These are phyloP conservation scores for Chymomyza procnemis DNA, from an alignment of 2,888 invertebrate genomes.

Conservation along the genomic window DNA sequence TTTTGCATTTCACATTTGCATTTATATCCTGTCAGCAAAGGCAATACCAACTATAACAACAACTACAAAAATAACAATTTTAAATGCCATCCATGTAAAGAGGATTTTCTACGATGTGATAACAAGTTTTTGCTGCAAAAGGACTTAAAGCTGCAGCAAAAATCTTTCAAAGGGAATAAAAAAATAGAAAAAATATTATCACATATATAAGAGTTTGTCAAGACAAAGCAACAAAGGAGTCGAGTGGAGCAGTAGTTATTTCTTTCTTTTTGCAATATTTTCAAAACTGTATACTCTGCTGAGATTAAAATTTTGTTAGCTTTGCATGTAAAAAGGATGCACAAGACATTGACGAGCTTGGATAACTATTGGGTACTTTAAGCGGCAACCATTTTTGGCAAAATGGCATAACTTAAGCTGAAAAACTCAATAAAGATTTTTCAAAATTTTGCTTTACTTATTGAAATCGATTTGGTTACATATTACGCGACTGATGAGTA, in stretches of 20 bases:
- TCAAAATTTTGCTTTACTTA: no score
- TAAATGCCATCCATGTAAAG: neutral
- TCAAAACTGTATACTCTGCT: neutral
- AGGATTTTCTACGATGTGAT: neutral
- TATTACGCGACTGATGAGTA: no score
- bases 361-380: no score
- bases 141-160: neutral
- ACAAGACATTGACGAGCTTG: no score
- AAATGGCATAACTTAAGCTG: no score
- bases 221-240: neutral
- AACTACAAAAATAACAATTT: neutral
- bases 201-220: neutral
- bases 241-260: neutral
- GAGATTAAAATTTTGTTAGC: neutral
- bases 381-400: no score
- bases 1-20: constrained; percentile 2
- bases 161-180: neutral
- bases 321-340: no score
- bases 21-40: neutral
- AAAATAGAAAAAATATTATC: neutral
- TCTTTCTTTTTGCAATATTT: neutral
- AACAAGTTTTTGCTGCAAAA: neutral
- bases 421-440: no score
- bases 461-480: no score
- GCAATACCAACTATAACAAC: neutral